Evolutionary conservation across 2,888 invertebrate species (phyloP).

Genomic region (Drosophila bunnanda): DNA sequence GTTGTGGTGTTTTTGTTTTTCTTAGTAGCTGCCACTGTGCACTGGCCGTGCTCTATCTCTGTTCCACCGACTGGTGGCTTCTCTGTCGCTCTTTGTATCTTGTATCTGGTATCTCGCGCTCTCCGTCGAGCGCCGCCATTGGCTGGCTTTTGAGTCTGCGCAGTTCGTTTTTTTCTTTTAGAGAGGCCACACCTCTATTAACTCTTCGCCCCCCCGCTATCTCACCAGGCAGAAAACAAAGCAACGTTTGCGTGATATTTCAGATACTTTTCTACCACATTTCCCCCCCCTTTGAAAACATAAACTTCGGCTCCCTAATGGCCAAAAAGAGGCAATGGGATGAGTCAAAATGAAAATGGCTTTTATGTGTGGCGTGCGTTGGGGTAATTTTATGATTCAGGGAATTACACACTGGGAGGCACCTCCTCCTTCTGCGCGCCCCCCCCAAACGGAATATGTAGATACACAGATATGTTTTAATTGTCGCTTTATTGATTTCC

Average conservation of each 20-base stretch:
- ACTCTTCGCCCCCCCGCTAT: conserved; percentile 31
- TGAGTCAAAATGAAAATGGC: conserved; percentile 75
- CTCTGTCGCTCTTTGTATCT: conserved; percentile 31
- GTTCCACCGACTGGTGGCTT: conserved; percentile 14
- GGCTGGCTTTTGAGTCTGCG: conserved; percentile 74
- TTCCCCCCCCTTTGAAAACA: conserved; percentile 22
- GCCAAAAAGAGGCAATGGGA: conserved; percentile 30
- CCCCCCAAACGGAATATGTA: conserved; percentile 29
- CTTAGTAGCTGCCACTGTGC: conserved; percentile 59
- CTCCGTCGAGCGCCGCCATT: conserved; percentile 61
- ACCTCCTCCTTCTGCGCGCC: neutral
- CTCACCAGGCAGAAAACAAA: conserved; percentile 23
- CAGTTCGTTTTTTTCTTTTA: conserved; percentile 51
- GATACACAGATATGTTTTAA: conserved; percentile 49
- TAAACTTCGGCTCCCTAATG: conserved; percentile 52
- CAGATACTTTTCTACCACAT: conserved; percentile 19
- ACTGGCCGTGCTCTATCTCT: conserved; percentile 49
- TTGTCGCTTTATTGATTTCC: conserved; percentile 68
- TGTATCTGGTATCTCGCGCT: conserved; percentile 45
- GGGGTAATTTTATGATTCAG: conserved; percentile 73
- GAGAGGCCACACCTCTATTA: conserved; percentile 75
- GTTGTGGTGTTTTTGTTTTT: conserved; percentile 31
- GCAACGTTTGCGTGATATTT: conserved; percentile 48
- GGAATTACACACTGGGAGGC: conserved; percentile 59
- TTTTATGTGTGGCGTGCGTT: conserved; percentile 76